Base-by-base conservation (phyloP, 2,113 vertebrate species). In the Tapirus terrestris region DNA sequence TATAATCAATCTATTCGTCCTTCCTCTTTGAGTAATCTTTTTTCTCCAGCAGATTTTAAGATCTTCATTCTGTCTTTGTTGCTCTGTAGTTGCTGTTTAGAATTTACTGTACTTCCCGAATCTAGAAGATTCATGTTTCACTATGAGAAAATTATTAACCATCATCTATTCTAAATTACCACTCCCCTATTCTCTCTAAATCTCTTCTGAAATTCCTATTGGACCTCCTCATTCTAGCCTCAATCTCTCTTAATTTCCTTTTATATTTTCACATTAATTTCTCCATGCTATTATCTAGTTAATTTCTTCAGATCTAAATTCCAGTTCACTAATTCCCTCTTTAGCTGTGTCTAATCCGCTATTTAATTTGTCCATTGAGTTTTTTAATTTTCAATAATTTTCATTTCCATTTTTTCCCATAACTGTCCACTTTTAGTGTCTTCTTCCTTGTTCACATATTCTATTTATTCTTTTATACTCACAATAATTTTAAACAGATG, bases 401-500 rank as follows among this genome's bases (percentile, higher is more conserved):
- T 86, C 10, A 73, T 72, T 51, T 43, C 36, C 18, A 45, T 72
- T 27, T 81, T 33, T 36, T 43, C 2, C 39, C 13, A 67, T 60
- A 56, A 39, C 29, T 91, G 11, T 8, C 4, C 27, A 75, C 53
- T 73, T 89, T 80, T 85, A 36, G 23, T 88, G 20, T 91, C 67
- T 13, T 75, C 0, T 53, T 82, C 67, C 68, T 91, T 83, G 27
- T 68, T 79, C 29, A 70, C 23, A 70, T 16, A 90, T 33, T 83
- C 18, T 65, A 23, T 65, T 33, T 96, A 16, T 73, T 85, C 51
- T 83, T 53, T 94, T 31, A 88, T 83, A 73, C 2, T 18, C 14
- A 76, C 51, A 80, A 45, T 45, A 94, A 82, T 18, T 90, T 91
- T 65, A 86, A 96, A 86, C 8, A 91, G n/a, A 82, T 56, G 13